phyloP scores from a whole-genome alignment of 2,888 invertebrate genomes.

The Caenorhabditis sp. region DNA sequence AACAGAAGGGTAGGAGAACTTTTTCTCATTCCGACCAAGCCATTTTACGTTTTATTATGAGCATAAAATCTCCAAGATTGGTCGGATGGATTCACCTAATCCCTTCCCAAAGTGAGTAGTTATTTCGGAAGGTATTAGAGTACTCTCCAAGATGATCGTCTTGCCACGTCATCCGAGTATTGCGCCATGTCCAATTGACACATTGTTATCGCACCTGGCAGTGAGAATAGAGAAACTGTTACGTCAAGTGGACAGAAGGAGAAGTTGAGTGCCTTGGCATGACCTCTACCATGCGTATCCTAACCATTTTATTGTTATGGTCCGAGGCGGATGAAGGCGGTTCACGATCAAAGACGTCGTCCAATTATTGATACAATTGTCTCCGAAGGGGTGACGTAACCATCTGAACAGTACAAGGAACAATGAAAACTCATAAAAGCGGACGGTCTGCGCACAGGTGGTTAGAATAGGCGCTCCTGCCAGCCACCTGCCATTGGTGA shows the following conservation, averaged over 20 bases:
- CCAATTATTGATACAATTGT: conserved; percentile 61
- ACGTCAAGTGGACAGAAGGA: conserved; percentile 47
- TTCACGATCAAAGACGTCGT: conserved; percentile 25
- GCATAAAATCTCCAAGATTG: conserved; percentile 46
- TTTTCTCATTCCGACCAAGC: conserved; percentile 24
- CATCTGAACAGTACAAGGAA: conserved; percentile 31
- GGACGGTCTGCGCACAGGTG: conserved; percentile 58
- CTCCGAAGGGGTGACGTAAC: conserved; percentile 47
- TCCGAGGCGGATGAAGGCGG: background rate
- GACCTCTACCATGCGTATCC: conserved; percentile 47
- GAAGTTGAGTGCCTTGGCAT: conserved; percentile 38
- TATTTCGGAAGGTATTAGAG: conserved; percentile 40
- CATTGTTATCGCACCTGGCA: conserved; percentile 57
- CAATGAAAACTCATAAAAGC: conserved; percentile 55
- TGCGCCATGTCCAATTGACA: conserved; percentile 29
- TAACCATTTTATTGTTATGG: conserved; percentile 40
- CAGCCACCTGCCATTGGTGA: conserved; percentile 50
- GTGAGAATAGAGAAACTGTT: conserved; percentile 3
- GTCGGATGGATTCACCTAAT: conserved; percentile 46
- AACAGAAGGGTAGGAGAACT: conserved; percentile 43
- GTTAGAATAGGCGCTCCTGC: conserved; percentile 36
- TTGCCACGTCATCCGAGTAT: conserved; percentile 34
- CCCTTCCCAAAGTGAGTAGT: conserved; percentile 32
- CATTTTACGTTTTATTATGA: conserved; percentile 60
- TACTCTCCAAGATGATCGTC: background rate